phyloP scores from a whole-genome alignment of 2,797 vertebrate genomes.

The Hipposideros larvatus region DNA sequence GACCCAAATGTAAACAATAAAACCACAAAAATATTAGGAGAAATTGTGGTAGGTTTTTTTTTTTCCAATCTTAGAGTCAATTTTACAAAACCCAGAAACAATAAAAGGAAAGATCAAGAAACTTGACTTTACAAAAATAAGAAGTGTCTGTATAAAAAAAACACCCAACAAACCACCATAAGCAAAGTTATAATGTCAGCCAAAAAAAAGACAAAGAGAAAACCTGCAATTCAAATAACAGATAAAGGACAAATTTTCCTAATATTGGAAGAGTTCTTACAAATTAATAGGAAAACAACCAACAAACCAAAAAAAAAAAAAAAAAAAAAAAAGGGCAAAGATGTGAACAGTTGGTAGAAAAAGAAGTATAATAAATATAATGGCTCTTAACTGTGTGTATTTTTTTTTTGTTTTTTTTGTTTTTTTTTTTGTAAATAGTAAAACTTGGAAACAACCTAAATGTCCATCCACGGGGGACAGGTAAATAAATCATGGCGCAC shows the following conservation, averaged over 20 bases:
- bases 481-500: fast-evolving
- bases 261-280: not conserved
- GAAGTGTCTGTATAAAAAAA: not conserved
- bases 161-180: not conserved
- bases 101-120: not conserved
- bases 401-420: not conserved
- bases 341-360: not conserved
- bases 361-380: not conserved
- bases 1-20: not conserved
- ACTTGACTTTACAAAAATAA: slow-evolving; percentile 14
- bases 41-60: not conserved
- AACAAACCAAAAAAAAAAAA: not conserved
- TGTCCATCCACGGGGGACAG: fast-evolving
- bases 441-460: not conserved
- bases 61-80: not conserved
- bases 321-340: not conserved
- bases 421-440: not conserved
- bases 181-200: not conserved
- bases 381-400: not conserved
- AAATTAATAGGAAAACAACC: not conserved
- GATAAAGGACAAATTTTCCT: not conserved
- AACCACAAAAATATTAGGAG: not conserved
- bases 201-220: not conserved
- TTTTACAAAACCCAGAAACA: not conserved
- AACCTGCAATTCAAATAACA: not conserved